Percentiles rank a stretch among this genome's conserved stretches.
phyloP scores from a whole-genome alignment of 2,888 invertebrate genomes.

The Campaea margaritaria region DNA sequence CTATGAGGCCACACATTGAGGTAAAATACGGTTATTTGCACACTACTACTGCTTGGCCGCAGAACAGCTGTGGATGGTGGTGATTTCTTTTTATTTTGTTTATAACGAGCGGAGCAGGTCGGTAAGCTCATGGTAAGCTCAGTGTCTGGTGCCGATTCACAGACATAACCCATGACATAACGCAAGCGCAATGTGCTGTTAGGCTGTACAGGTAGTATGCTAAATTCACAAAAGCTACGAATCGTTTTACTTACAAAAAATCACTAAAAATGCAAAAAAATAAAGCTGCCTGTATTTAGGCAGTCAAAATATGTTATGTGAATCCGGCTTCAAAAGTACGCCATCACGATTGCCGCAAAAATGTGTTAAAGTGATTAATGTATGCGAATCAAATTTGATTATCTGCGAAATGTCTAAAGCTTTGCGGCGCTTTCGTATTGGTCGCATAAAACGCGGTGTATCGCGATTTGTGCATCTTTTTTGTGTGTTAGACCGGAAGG shows the following conservation, averaged over 20 bases:
- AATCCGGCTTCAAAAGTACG: conserved; percentile 44
- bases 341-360: conserved; percentile 70
- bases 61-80: too few species aligned
- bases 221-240: too few species aligned
- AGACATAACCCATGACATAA: too few species aligned
- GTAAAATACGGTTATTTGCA: background rate
- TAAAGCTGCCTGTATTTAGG: conserved; percentile 21
- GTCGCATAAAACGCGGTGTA: conserved; percentile 43
- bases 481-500: conserved; percentile 38
- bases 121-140: too few species aligned
- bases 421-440: conserved; percentile 39
- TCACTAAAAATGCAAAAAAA: background rate
- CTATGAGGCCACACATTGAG: background rate
- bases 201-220: too few species aligned
- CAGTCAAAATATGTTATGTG: conserved; percentile 27
- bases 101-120: too few species aligned
- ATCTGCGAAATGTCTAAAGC: conserved; percentile 57
- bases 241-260: background rate
- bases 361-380: conserved; percentile 82
- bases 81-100: too few species aligned
- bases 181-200: background rate
- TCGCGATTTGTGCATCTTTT: conserved; percentile 27
- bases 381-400: conserved; percentile 74
- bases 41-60: too few species aligned
- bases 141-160: too few species aligned